Conservation (phyloP, 2,888 invertebrate genomes). For the Leptinotarsa tumamoca region DNA sequence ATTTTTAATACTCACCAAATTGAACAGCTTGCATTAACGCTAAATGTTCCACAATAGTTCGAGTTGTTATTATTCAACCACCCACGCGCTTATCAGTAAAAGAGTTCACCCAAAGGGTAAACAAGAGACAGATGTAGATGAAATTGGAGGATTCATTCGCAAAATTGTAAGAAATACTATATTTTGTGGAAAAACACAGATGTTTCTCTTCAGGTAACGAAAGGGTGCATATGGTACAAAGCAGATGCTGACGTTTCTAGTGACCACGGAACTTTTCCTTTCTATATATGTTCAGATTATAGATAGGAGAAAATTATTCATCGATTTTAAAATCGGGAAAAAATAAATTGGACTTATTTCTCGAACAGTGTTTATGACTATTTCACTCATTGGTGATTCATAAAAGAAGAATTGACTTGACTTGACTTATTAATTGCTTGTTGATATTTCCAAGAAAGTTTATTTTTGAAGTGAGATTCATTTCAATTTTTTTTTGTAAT, state of each 20-base stretch:
- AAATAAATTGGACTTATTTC: conserved; percentile 35
- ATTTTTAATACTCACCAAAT: conserved; percentile 24
- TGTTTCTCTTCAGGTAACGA: conserved; percentile 55
- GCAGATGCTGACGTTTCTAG: conserved; percentile 53
- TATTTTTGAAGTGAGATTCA: too few species aligned
- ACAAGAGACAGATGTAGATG: conserved; percentile 53
- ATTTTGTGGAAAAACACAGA: conserved; percentile 59
- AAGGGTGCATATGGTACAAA: conserved; percentile 49
- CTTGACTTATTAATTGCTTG: neutral
- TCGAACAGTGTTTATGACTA: neutral
- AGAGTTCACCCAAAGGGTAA: conserved; percentile 52
- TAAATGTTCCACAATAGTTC: conserved; percentile 42
- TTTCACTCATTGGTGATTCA: too few species aligned
- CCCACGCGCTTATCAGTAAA: conserved; percentile 55
- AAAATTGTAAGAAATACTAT: conserved; percentile 59
- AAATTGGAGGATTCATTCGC: conserved; percentile 52
- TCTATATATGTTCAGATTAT: conserved; percentile 24
- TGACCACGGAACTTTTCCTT: conserved; percentile 49
- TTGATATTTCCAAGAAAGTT: too few species aligned
- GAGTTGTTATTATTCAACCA: conserved; percentile 53
- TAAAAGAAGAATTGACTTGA: neutral
- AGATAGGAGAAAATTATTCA: conserved; percentile 30
- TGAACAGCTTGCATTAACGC: conserved; percentile 28
- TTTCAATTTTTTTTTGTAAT: too few species aligned
- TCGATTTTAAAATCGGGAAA: conserved; percentile 15